Percentiles rank a stretch among this genome's conserved stretches.
Evolutionary conservation across 2,797 vertebrate genomes (phyloP).

Genomic region (Lagodon rhomboides): DNA sequence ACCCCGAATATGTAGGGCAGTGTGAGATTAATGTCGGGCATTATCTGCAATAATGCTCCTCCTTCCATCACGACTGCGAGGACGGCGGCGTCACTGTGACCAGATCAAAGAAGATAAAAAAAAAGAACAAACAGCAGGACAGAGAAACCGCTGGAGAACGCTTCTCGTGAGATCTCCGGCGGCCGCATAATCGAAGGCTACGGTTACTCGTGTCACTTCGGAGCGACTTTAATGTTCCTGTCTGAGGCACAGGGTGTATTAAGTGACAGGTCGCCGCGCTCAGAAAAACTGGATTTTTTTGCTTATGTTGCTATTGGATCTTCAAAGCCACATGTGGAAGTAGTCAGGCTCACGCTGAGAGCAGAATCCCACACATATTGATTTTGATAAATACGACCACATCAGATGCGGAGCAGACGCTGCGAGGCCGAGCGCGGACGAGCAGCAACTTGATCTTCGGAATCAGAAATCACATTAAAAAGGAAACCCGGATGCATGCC

Average conservation of each 20-base stretch:
- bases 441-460: conserved; percentile 16
- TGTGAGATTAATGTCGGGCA: conserved; percentile 80
- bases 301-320: conserved; percentile 36
- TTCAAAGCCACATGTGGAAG: conserved; percentile 61
- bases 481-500: background rate
- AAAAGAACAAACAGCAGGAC: conserved; percentile 28
- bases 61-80: conserved; percentile 25
- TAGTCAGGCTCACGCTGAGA: conserved; percentile 27
- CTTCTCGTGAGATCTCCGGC: conserved; percentile 19
- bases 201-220: conserved; percentile 33
- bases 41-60: conserved; percentile 75
- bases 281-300: conserved; percentile 20
- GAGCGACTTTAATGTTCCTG: conserved; percentile 39
- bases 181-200: conserved; percentile 30
- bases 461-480: conserved; percentile 21
- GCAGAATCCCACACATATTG: conserved; percentile 39
- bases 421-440: conserved; percentile 30
- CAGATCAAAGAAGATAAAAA: conserved; percentile 27
- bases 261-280: conserved; percentile 32
- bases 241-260: conserved; percentile 13
- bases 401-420: conserved; percentile 33
- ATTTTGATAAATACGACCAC: conserved; percentile 46
- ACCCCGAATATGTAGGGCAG: conserved; percentile 74
- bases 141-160: conserved; percentile 24
- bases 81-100: conserved; percentile 38